Conservation (phyloP, 2,888 invertebrate species). For the Plebejus argus region DNA sequence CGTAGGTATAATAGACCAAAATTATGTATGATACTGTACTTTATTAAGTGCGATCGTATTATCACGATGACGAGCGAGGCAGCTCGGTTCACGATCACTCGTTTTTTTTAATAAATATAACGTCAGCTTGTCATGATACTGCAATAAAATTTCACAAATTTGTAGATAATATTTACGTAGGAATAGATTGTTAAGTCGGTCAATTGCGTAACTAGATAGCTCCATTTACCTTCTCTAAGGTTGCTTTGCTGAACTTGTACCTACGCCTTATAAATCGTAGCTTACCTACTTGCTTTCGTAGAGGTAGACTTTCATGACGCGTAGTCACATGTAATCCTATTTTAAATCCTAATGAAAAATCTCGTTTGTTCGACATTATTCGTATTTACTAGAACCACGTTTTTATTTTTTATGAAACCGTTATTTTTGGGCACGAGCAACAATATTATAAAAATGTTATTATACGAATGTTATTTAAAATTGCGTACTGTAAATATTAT, state of each 20-base stretch:
- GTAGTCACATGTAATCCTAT: constrained; percentile 38
- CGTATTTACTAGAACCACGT: not conserved
- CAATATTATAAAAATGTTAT: not conserved
- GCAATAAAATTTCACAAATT: constrained; percentile 24
- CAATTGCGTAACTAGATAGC: constrained; percentile 63
- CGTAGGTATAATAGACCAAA: constrained; percentile 23
- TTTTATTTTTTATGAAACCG: not conserved
- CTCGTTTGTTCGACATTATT: constrained; percentile 4
- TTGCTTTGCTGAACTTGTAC: constrained; percentile 61
- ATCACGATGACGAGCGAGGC: not conserved
- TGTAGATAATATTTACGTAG: constrained; percentile 47
- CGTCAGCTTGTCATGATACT: constrained; percentile 8
- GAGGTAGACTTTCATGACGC: constrained; percentile 53
- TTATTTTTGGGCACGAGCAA: not conserved
- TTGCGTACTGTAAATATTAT: not conserved
- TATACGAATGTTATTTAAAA: not conserved
- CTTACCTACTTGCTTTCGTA: constrained; percentile 59
- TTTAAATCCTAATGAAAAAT: constrained; percentile 20
- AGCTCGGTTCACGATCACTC: constrained; percentile 13
- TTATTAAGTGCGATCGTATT: constrained; percentile 25
- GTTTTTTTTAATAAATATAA: constrained; percentile 8
- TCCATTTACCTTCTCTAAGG: constrained; percentile 53
- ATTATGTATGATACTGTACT: constrained; percentile 17
- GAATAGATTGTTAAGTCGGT: constrained; percentile 69
- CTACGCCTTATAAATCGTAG: constrained; percentile 50